phyloP scores from a whole-genome alignment of 2,113 vertebrate genomes.

The Sinosuthora webbiana region DNA sequence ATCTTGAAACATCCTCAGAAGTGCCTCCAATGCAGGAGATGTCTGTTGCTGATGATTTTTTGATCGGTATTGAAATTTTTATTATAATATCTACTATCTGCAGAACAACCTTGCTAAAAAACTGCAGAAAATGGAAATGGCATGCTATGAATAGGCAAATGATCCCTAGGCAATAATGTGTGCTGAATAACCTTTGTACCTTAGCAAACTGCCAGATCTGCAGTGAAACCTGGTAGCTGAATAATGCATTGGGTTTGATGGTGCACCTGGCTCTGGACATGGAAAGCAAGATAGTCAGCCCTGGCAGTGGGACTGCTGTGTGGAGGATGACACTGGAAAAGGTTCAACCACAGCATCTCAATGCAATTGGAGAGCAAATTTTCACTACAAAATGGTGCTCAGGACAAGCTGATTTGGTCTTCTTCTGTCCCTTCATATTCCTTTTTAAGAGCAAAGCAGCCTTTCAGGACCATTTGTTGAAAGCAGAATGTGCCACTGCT shows the following conservation, averaged over 20 bases:
- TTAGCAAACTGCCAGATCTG: not conserved
- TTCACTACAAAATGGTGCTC: not conserved
- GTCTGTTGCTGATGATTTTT: not conserved
- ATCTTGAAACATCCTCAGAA: not conserved
- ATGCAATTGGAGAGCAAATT: not conserved
- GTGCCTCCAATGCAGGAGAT: not conserved
- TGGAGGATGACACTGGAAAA: not conserved
- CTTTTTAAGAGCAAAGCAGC: not conserved
- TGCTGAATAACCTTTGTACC: not conserved
- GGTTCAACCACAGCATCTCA: not conserved
- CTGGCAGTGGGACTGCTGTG: not conserved
- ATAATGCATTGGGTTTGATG: not conserved
- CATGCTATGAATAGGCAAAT: not conserved
- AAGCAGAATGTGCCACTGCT: not conserved
- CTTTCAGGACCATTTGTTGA: not conserved
- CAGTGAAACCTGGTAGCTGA: not conserved
- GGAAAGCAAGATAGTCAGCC: not conserved
- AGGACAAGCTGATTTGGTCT: not conserved
- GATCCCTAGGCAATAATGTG: not conserved
- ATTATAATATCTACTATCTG: not conserved
- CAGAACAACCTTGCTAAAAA: not conserved
- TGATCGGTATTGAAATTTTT: not conserved
- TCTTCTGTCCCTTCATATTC: not conserved
- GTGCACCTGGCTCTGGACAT: not conserved
- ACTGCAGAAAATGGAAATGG: not conserved